Base-by-base conservation (phyloP, 1,140 invertebrate species). In the Whitmania pigra region DNA sequence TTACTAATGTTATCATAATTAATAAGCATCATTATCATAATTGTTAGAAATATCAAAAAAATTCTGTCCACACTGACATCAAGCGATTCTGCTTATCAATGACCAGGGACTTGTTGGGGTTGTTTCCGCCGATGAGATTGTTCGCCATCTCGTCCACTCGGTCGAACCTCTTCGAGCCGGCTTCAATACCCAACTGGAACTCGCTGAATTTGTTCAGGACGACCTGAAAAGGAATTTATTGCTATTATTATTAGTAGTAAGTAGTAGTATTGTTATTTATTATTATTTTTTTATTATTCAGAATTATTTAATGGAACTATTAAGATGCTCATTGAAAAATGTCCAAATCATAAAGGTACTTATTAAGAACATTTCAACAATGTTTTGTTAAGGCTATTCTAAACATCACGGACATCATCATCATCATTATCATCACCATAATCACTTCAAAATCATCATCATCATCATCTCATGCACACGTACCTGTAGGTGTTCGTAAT, bases 141-240 rank as follows among this genome's bases (percentile, higher is more conserved):
- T 90, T 91, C 3, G 93, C 93, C 67, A 95, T 82, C 74, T 92
- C 88, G 81, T 96, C 92, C 79, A 93, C 94, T 77, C 92, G 90
- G 78, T 90, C 91, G 78, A 95, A 96, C 75, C 93, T 84, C 80
- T 97, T 93, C 0, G 90, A 88, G 0, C 93, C 93, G 49, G 90
- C 88, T 78, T 95, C 92, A 22, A 97, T 89, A 70, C 89, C 86
- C 77, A 93, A 90, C 76, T 94, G 93, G 69, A 97, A 89, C 79
- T 97, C 94, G 76, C 96, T 92, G 82, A 97, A 99, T 84, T 96
- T 97, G 31, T 89, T 89, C 78, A 92, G 88, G 25, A 97, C 80
- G 49, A 91, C 84, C 88, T 90, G 76, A 15, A 22, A 18, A 63
- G 6, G 20, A 63, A 25, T 25, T 63, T n/a, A 57, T 63, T 22